Evolutionary conservation across 2,113 vertebrate species (phyloP).

Genomic region (Lepidothrix coronata): DNA sequence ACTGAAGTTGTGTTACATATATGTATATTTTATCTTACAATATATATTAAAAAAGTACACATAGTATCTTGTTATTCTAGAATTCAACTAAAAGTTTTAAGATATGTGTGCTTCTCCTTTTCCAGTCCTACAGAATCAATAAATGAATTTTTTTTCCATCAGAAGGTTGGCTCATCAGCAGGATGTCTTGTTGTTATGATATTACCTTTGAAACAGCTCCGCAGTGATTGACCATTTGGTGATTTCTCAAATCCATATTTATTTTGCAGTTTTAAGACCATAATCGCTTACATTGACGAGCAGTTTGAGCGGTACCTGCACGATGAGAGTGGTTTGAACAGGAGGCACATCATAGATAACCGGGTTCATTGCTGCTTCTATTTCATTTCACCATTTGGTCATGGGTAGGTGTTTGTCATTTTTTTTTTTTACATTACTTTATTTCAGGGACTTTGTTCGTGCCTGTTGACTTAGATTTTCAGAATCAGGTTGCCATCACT

Average conservation of each 20-base stretch:
- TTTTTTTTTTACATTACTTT: not conserved
- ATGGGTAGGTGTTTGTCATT: conserved; percentile 80
- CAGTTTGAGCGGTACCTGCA: conserved; percentile 98
- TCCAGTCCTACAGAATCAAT: not conserved
- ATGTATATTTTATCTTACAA: not conserved
- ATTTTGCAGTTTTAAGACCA: conserved; percentile 89
- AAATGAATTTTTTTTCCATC: not conserved
- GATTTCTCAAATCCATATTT: not conserved
- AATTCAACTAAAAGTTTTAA: not conserved
- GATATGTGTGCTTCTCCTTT: not conserved
- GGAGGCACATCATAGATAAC: conserved; percentile 95
- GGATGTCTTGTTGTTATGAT: not conserved
- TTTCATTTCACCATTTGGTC: conserved; percentile 96
- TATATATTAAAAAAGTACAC: not conserved
- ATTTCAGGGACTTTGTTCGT: not conserved
- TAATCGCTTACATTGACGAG: conserved; percentile 96
- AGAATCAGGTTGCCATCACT: not conserved
- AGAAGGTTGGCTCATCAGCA: not conserved
- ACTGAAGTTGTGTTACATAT: not conserved
- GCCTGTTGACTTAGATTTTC: not conserved
- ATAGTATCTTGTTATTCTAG: not conserved
- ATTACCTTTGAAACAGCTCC: not conserved
- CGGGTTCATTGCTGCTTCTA: conserved; percentile 99
- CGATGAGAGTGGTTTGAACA: conserved; percentile 95
- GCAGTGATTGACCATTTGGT: not conserved